Conservation (phyloP, 2,113 vertebrate species). For the Drymodes brunneopygia region DNA sequence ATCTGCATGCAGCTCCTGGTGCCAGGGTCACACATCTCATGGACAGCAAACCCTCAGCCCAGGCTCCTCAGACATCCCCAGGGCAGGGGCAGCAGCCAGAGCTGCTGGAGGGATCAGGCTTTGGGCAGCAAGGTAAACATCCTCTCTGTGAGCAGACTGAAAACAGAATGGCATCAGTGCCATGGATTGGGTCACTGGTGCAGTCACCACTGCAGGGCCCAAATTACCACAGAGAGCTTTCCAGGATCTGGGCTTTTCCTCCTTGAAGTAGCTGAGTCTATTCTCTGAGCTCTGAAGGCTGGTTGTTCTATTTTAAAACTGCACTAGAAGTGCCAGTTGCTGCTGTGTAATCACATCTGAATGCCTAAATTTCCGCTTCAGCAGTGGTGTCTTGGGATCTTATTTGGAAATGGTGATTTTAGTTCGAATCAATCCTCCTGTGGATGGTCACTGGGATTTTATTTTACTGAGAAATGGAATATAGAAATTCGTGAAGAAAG, state of each 20-base stretch:
- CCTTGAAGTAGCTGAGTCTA: background rate
- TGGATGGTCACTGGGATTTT: background rate
- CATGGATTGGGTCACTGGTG: background rate
- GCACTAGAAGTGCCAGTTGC: background rate
- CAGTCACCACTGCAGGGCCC: background rate
- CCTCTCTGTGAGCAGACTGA: background rate
- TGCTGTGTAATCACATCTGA: background rate
- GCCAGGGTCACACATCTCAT: background rate
- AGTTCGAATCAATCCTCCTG: background rate
- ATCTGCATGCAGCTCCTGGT: background rate
- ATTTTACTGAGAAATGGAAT: background rate
- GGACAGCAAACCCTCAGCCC: background rate
- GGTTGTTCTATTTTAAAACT: background rate
- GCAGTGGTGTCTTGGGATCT: background rate
- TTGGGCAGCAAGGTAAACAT: background rate
- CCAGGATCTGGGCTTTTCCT: background rate
- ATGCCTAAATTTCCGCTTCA: background rate
- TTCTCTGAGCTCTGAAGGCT: background rate
- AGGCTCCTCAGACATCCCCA: background rate
- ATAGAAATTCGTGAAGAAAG: background rate
- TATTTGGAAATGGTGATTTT: background rate
- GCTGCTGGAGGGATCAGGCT: background rate
- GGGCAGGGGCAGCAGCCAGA: background rate
- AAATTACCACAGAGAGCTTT: background rate
- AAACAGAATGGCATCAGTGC: background rate